Percentiles rank a stretch among this genome's conserved stretches.
Conservation (phyloP, 2,113 vertebrate genomes). For the Choloepus hoffmanni region DNA sequence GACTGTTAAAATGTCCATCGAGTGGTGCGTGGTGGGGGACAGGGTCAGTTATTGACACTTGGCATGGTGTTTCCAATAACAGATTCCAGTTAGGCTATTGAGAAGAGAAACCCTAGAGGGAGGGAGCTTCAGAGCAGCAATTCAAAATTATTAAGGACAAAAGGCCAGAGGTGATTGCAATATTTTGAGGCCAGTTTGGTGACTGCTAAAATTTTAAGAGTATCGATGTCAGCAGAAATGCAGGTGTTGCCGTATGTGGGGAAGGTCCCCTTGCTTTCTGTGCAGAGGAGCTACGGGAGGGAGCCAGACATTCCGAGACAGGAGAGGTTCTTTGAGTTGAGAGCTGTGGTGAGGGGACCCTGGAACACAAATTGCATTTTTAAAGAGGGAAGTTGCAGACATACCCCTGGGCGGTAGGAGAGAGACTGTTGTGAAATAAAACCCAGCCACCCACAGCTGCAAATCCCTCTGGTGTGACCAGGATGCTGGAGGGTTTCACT, state of each 20-base stretch:
- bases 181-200: neutral
- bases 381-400: neutral
- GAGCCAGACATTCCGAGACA: neutral
- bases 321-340: neutral
- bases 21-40: neutral
- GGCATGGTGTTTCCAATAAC: neutral
- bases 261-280: neutral
- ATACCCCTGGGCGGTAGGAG: neutral
- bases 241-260: fast-evolving
- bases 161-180: neutral
- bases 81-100: neutral
- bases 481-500: conserved; percentile 50
- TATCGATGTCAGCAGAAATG: neutral
- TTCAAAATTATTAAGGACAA: neutral
- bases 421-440: neutral
- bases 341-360: neutral
- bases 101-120: neutral
- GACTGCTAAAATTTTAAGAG: neutral
- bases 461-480: conserved; percentile 5
- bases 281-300: neutral
- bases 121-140: neutral
- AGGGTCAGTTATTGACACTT: too few relatives aligned
- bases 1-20: neutral
- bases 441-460: neutral
- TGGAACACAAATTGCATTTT: conserved; percentile 11